Conservation (phyloP, 1,140 invertebrate genomes). For the Gryllus bimaculatus region DNA sequence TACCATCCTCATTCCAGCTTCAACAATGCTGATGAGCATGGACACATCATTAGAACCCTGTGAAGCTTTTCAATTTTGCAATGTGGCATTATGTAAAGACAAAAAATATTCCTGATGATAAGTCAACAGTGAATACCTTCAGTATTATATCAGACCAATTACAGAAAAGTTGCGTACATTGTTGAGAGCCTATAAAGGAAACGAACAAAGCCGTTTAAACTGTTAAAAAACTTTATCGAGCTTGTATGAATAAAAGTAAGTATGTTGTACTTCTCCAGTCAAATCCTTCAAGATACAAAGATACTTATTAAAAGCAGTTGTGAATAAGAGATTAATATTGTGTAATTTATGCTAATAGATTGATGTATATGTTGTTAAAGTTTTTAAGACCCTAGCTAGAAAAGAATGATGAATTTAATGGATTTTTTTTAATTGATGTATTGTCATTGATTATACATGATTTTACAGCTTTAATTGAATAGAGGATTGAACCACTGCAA, state of each 20-base stretch:
- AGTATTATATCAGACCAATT: conserved; percentile 38
- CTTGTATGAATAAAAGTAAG: conserved; percentile 81
- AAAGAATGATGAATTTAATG: too few species aligned
- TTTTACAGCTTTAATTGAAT: conserved; percentile 45
- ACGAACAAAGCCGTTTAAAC: conserved; percentile 55
- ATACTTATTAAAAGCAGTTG: too few species aligned
- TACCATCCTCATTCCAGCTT: conserved; percentile 30
- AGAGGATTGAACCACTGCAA: conserved; percentile 58
- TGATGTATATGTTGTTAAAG: too few species aligned
- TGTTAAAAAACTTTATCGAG: conserved; percentile 68
- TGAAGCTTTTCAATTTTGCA: conserved; percentile 68
- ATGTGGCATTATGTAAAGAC: conserved; percentile 44
- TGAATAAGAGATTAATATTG: too few species aligned
- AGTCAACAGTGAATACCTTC: conserved; percentile 36
- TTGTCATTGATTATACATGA: neutral
- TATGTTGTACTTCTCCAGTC: too few species aligned
- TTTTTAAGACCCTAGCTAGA: too few species aligned
- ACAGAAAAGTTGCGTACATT: conserved; percentile 35
- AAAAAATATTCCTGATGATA: conserved; percentile 46
- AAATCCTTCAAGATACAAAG: too few species aligned
- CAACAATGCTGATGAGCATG: conserved; percentile 43
- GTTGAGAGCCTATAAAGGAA: conserved; percentile 54
- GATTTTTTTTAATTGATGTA: neutral
- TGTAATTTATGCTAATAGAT: too few species aligned
- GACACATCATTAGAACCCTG: conserved; percentile 55